Evolutionary conservation across 2,888 invertebrate genomes (phyloP).

Genomic region (Acanthosepion pharaonis): DNA sequence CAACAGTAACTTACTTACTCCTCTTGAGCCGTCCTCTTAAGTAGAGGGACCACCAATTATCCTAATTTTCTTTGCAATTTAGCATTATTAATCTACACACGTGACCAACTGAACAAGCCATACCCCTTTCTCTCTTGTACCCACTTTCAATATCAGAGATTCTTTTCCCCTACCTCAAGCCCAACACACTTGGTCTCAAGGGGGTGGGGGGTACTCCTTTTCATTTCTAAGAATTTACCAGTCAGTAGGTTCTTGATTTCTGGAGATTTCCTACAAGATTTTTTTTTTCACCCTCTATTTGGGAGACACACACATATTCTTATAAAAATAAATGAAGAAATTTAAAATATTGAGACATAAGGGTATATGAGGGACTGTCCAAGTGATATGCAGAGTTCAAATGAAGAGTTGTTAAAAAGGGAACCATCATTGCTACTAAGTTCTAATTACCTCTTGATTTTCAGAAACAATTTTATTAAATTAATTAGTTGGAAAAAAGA

Average conservation of each 20-base stretch:
- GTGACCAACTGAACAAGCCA: constrained; percentile 33
- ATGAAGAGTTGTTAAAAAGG: background rate
- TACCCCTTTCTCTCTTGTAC: constrained; percentile 1
- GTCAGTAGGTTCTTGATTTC: constrained; percentile 3
- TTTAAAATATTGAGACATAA: background rate
- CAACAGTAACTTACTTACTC: constrained; percentile 3
- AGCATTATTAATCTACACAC: constrained; percentile 33
- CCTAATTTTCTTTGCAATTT: constrained; percentile 23
- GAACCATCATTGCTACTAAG: background rate
- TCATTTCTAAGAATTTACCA: background rate
- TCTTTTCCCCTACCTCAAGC: background rate
- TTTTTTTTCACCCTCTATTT: background rate
- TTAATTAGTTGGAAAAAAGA: background rate
- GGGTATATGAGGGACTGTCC: background rate
- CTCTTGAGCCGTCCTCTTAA: constrained; percentile 12
- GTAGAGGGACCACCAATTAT: background rate
- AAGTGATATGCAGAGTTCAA: background rate
- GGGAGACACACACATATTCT: background rate
- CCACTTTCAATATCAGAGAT: constrained; percentile 4
- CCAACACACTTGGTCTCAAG: background rate
- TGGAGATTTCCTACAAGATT: background rate
- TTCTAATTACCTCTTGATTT: background rate
- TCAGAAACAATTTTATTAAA: background rate
- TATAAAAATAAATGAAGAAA: background rate
- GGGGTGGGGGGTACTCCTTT: background rate